A percentile compares a stretch with the other conserved stretches of the same genome.
These are phyloP conservation scores for Pterocles orientalis DNA, from an alignment of 2,113 vertebrate genomes.

Conservation along the genomic window DNA sequence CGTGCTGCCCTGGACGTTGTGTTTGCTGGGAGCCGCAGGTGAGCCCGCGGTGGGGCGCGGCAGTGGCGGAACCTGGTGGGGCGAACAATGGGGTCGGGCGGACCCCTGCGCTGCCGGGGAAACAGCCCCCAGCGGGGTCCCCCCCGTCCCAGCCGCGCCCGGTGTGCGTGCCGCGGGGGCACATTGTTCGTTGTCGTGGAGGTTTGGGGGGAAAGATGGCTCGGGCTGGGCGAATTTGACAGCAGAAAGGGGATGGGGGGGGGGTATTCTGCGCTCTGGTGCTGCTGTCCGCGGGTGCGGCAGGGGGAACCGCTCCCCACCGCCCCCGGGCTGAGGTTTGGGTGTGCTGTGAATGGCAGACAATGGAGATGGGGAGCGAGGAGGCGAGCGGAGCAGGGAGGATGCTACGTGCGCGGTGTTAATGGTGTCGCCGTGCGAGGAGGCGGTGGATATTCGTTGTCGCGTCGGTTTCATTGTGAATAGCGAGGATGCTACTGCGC, in stretches of 20 bases:
- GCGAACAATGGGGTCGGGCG: not conserved
- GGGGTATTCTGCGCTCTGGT: constrained; percentile 38
- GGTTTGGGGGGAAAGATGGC: constrained; percentile 34
- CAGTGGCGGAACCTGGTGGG: not conserved
- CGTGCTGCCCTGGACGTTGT: constrained; percentile 85
- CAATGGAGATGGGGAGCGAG: constrained; percentile 50
- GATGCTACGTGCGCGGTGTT: constrained; percentile 22
- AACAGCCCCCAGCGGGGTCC: not conserved
- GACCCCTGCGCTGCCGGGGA: not conserved
- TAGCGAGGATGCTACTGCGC: not conserved
- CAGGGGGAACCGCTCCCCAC: not conserved
- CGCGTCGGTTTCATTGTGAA: not conserved
- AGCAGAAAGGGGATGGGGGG: constrained; percentile 35
- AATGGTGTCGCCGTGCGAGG: constrained; percentile 20
- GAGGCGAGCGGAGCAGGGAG: not conserved
- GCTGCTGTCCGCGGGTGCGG: not conserved
- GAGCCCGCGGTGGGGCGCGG: constrained; percentile 11
- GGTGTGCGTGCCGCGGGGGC: not conserved
- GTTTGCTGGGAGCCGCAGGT: constrained; percentile 89
- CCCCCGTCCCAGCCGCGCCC: not conserved
- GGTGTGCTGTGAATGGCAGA: constrained; percentile 39
- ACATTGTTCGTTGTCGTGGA: constrained; percentile 3
- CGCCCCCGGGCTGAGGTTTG: constrained; percentile 3
- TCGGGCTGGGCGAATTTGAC: constrained; percentile 60
- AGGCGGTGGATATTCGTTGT: not conserved